Conservation (phyloP, 2,888 invertebrate genomes). For the Latrodectus elegans region DNA sequence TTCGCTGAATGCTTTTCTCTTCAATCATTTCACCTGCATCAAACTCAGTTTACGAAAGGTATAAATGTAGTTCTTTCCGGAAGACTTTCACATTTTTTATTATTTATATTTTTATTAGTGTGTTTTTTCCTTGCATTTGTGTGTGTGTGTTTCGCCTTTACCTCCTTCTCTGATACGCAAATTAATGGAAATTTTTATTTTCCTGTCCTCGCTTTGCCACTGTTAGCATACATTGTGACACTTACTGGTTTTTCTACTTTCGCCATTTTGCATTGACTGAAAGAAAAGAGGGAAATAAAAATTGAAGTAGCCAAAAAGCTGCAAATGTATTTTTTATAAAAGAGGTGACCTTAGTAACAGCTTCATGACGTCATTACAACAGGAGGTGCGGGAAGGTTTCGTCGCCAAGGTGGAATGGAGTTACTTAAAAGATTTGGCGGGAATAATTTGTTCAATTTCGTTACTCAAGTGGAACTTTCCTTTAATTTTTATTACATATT, state of each 20-base stretch:
- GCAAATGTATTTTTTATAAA: constrained; percentile 52
- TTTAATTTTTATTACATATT: too few species aligned
- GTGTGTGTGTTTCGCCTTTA: neutral
- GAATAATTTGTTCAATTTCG: too few species aligned
- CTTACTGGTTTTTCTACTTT: constrained; percentile 10
- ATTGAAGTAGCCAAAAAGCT: constrained; percentile 36
- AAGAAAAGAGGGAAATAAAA: constrained; percentile 4
- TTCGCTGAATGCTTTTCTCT: neutral
- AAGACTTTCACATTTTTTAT: too few species aligned
- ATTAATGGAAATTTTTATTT: too few species aligned
- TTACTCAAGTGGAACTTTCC: too few species aligned
- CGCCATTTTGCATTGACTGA: constrained; percentile 1
- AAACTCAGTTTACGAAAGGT: too few species aligned
- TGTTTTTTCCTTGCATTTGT: neutral
- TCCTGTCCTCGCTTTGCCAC: too few species aligned
- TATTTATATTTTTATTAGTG: too few species aligned
- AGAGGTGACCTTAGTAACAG: constrained; percentile 68
- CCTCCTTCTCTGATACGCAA: too few species aligned
- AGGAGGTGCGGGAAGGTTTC: constrained; percentile 40
- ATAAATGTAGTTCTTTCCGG: too few species aligned
- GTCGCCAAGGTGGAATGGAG: constrained; percentile 35
- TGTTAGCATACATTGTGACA: neutral
- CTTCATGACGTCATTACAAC: constrained; percentile 66
- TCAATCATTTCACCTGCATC: neutral
- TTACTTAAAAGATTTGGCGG: neutral